Evolutionary conservation across 2,113 vertebrate species (phyloP), one percentile per base, ranked within the genome.

Genomic region (Ictidomys tridecemlineatus): DNA sequence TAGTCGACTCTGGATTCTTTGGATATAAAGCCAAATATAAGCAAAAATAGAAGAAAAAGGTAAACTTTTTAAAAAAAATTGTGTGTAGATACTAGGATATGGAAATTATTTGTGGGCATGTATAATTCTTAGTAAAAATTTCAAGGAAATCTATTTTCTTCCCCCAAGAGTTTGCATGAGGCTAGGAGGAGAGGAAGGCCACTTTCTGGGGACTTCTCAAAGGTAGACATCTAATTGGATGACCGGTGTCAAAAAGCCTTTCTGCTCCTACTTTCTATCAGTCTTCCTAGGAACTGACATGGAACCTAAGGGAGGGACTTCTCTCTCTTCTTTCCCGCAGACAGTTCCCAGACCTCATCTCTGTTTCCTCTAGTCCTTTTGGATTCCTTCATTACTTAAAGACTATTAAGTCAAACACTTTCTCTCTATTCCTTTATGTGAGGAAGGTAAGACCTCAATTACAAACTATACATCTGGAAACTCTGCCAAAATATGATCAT

Each of bases 101-200:
- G 45, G 42, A 93, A 95, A 91, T 86, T 78, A 79, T 77, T 83
- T n/a, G 20, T 89, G 39, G 5, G 0, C 30, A 17, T 51, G 53
- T 91, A 63, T 56, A 93, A 88, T 85, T 95, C 28, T 90, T 87
- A 82, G 89, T 89, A 70, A 92, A 96, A 91, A 22, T 94, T 58
- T 32, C 24, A 79, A 89, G 67, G 61, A 95, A 96, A 91, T 91
- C 10, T 65, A 26, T 34, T 32, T 32, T 70, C 42, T n/a, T 13
- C 9, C 1, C 0, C n/a, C 22, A 85, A 42, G 20, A 67, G 10
- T 70, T 28, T 56, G n/a, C 2, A 83, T 13, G 28, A 88, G 91
- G 77, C 26, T 70, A 78, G 74, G 51, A 92, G 61, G 37, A 89
- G 32, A 90, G 65, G 39, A 85, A 77, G 70, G 79, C n/a, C 10